Base-by-base conservation (phyloP, 1,140 invertebrate genomes). In the Marisa cornuarietis region DNA sequence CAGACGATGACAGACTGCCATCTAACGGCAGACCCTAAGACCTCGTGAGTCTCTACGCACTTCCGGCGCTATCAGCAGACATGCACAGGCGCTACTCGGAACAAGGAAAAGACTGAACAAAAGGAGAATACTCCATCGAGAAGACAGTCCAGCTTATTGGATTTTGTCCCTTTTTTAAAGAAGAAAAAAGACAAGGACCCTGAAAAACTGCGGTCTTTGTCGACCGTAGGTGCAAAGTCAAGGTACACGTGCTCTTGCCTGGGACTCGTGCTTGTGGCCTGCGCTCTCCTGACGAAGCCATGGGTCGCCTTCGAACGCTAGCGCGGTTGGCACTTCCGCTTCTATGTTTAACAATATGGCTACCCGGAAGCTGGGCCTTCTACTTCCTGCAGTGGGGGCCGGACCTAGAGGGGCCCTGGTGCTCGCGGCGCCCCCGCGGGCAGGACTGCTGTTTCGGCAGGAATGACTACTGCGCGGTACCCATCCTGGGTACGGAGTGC, bases 401-500 rank as follows among this genome's bases (percentile, higher is more conserved):
- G 62, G 86, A 87, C 65, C 78, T 87, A 14, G 82, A 74, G 52
- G 86, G 86, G 22, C 86, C 84, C 3, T 88, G 83, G 79, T 88
- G 87, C 74, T 84, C 82, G 0, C 85, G 81, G 10, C 79, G 86
- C 20, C 82, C 74, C 24, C 74, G 71, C 0, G 85, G 81, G 0
- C 62, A 82, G 49, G 71, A 85, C 20, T 96, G 96, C 85, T 97
- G 96, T 87, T 84, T 89, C 1, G 93, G 94, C 20, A 90, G 96
- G 62, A 90, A 93, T 82, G 96, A 97, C 87, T 92, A 93, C 11
- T 97, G 96, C 88, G 93, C 94, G 2, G 92, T 94, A 31, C 95
- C 95, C 16, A 95, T 96, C 82, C 83, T 92, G 92, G 90, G 87
- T 49, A 96, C 96, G 0, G 87, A 95, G 7, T 98, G 97, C 90